Conservation (phyloP, 2,888 invertebrate species). For the Monopis laevigella region DNA sequence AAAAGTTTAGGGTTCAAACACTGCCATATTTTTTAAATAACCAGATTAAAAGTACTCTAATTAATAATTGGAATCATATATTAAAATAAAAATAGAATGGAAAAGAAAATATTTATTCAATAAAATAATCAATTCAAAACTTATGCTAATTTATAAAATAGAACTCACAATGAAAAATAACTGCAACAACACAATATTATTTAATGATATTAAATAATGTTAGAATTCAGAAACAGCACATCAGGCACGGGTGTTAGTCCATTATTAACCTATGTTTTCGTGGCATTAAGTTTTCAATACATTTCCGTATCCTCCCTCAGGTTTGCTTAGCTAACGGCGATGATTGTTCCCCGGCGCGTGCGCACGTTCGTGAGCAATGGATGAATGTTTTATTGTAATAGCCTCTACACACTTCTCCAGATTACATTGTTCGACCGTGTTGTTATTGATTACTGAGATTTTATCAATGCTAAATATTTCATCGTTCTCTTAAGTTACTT, state of each 20-base stretch:
- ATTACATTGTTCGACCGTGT: slow-evolving; percentile 9
- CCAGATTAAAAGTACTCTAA: no score
- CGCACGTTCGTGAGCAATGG: slow-evolving; percentile 26
- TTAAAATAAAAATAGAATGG: no score
- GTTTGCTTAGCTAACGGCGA: slow-evolving; percentile 51
- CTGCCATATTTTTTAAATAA: no score
- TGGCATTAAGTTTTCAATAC: slow-evolving; percentile 18
- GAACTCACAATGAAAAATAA: no score
- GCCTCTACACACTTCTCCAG: slow-evolving; percentile 37
- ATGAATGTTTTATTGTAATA: slow-evolving; percentile 44
- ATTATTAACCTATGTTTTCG: slow-evolving; percentile 8
- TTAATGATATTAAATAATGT: no score
- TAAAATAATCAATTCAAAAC: no score
- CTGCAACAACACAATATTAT: no score
- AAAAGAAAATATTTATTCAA: no score
- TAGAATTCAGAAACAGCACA: background rate
- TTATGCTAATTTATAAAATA: no score
- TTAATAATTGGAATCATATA: no score
- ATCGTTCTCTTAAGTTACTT: slow-evolving; percentile 1
- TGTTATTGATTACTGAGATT: slow-evolving; percentile 10
- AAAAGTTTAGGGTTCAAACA: no score
- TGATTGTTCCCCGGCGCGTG: slow-evolving; percentile 31
- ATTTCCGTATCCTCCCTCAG: slow-evolving; percentile 50
- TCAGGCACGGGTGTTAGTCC: slow-evolving; percentile 1
- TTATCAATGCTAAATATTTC: slow-evolving; percentile 11